Base-by-base conservation (phyloP, 1,140 invertebrate genomes). In the Pseudobourletiella spinata region DNA sequence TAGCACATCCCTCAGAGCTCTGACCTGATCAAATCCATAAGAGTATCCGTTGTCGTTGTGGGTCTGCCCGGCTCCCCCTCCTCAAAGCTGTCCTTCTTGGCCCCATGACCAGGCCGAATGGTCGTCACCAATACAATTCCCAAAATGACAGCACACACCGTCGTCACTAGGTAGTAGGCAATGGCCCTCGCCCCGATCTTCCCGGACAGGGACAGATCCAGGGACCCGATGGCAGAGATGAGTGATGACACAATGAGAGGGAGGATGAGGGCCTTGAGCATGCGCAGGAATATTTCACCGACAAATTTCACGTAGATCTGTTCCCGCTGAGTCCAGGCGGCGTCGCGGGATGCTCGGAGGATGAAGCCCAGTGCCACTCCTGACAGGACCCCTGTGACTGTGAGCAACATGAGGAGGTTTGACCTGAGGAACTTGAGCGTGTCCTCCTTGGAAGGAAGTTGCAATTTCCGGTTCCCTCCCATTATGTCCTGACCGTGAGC, bases 11-110 rank as follows among this genome's bases (percentile, higher is more conserved):
- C n/a, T n/a, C n/a, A n/a, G n/a, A n/a, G n/a, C n/a, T n/a, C n/a
- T n/a, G n/a, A 95, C 93, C 94, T 85, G 71, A 96, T 80, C 67
- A 98, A 81, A 81, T 98, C 95, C 72, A 98, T 80, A 24, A 98
- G 78, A 3, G 93, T 95, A 74, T 98, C 95, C 1, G 86, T 79
- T 1, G 93, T 93, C 44, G 89, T 84, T 8, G 90, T 84, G 66
- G 85, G 84, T 39, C 82, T 80, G 11, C 14, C 14, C 51, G 74
- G 74, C 2, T 77, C 72, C 8, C 74, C 63, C 68, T 73, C 72
- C 4, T 74, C 68, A 61, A 71, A 71, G 3, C 73, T 72, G 62
- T 59, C 70, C 6, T 67, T 65, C 11, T 65, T 64, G 52, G 76
- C 73, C 35, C 77, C 77, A n/a, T 79, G 78, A 50, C 94, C 94